Conservation (phyloP, 53 echinoderm and acorn worm species). For the Stichopus horrens region DNA sequence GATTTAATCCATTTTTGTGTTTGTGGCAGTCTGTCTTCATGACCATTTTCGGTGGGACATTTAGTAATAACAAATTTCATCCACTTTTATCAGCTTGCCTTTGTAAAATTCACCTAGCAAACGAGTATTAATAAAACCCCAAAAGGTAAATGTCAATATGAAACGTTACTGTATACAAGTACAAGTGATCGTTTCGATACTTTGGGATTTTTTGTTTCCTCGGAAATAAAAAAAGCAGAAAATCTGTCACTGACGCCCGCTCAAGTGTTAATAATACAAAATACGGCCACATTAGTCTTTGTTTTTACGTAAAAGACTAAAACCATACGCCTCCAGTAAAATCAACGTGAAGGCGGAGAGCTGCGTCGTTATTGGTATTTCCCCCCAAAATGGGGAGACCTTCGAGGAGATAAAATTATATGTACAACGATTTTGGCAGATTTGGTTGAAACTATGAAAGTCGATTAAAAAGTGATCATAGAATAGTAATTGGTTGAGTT, state of each 20-base stretch:
- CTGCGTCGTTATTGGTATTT: conserved; percentile 4
- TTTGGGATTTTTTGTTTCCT: too few relatives aligned
- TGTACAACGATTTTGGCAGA: neutral
- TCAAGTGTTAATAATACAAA: conserved; percentile 11
- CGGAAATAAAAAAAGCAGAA: too few relatives aligned
- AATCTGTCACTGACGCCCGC: neutral
- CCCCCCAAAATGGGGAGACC: neutral
- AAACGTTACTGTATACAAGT: too few relatives aligned
- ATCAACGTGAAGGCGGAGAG: conserved; percentile 9
- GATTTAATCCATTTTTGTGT: too few relatives aligned
- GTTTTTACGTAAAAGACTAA: neutral
- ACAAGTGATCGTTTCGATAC: too few relatives aligned
- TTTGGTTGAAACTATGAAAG: neutral
- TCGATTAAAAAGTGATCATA: neutral
- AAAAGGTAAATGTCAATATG: too few relatives aligned
- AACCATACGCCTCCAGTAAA: conserved; percentile 16
- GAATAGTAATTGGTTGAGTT: neutral
- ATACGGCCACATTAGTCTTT: conserved; percentile 8
- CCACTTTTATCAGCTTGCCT: too few relatives aligned
- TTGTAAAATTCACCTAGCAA: too few relatives aligned
- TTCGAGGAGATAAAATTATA: neutral
- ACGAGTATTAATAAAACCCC: too few relatives aligned
- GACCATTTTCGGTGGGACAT: too few relatives aligned
- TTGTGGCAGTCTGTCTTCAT: too few relatives aligned
- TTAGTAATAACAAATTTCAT: too few relatives aligned